Percentiles rank a stretch among this genome's conserved stretches.
Evolutionary conservation across 1,140 invertebrate genomes (phyloP).

Genomic region (Drosophila suzukii): DNA sequence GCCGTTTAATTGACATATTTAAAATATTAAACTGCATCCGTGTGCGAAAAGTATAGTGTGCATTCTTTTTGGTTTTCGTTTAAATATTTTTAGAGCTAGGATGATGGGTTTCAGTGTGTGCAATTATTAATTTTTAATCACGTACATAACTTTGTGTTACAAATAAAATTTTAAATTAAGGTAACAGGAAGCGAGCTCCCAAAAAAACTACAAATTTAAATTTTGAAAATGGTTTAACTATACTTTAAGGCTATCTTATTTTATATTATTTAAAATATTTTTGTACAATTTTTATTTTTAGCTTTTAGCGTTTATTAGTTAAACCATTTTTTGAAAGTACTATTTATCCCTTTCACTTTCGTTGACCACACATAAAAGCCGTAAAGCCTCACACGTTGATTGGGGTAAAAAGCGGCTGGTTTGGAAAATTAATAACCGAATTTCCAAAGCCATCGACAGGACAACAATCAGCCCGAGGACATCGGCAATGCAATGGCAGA

Average conservation of each 20-base stretch:
- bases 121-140: conserved; percentile 83
- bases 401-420: not conserved
- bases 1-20: conserved; percentile 79
- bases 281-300: no score
- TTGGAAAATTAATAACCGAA: conserved; percentile 39
- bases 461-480: conserved; percentile 12
- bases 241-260: no score
- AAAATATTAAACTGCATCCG: conserved; percentile 83
- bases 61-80: conserved; percentile 22
- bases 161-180: no score
- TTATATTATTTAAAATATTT: no score
- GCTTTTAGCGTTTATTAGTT: no score
- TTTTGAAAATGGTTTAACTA: not conserved
- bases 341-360: not conserved
- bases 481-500: not conserved
- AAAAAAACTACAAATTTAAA: no score
- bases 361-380: conserved; percentile 2
- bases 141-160: conserved; percentile 73
- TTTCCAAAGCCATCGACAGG: conserved; percentile 27
- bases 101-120: conserved; percentile 43
- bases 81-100: conserved; percentile 8
- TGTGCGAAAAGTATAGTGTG: conserved; percentile 51
- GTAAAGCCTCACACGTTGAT: conserved; percentile 1
- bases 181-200: no score
- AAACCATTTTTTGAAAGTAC: not conserved